These are phyloP conservation scores for Pterocles orientalis DNA, from an alignment of 2,113 vertebrate species.

Conservation along the genomic window DNA sequence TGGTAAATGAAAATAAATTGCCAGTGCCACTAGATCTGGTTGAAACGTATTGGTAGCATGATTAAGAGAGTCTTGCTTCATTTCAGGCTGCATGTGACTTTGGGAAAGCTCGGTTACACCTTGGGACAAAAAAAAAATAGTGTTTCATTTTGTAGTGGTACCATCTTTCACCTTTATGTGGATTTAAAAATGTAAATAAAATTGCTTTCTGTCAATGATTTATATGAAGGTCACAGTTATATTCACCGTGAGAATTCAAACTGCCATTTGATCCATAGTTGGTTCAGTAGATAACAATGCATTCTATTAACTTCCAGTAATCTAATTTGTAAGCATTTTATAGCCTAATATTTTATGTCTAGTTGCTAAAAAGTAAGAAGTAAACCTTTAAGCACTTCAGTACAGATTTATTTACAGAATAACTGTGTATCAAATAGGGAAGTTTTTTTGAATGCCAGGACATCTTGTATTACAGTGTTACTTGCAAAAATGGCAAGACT, in stretches of 20 bases:
- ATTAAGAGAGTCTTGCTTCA: constrained; percentile 12
- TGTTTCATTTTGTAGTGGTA: constrained; percentile 68
- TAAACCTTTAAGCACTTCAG: constrained; percentile 71
- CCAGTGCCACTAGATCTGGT: not conserved
- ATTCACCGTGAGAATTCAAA: constrained; percentile 67
- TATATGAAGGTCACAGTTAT: constrained; percentile 73
- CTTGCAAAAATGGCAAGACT: constrained; percentile 9
- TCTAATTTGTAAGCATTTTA: constrained; percentile 77
- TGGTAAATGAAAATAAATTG: constrained; percentile 16
- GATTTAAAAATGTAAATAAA: constrained; percentile 82
- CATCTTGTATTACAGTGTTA: constrained; percentile 50
- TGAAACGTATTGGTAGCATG: not conserved
- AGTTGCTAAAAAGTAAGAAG: constrained; percentile 71
- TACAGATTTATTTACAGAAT: constrained; percentile 75
- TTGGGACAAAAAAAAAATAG: constrained; percentile 62
- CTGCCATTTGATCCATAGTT: constrained; percentile 75
- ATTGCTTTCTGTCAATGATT: constrained; percentile 73
- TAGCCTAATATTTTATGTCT: constrained; percentile 70
- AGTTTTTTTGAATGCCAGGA: constrained; percentile 61
- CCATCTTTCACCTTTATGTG: constrained; percentile 78
- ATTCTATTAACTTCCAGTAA: constrained; percentile 70
- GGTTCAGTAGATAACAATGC: constrained; percentile 74
- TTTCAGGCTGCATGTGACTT: constrained; percentile 73
- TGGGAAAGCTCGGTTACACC: constrained; percentile 60
- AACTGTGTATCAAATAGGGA: constrained; percentile 62